phyloP scores from a whole-genome alignment of 2,797 vertebrate species.

The Australoheros facetus region DNA sequence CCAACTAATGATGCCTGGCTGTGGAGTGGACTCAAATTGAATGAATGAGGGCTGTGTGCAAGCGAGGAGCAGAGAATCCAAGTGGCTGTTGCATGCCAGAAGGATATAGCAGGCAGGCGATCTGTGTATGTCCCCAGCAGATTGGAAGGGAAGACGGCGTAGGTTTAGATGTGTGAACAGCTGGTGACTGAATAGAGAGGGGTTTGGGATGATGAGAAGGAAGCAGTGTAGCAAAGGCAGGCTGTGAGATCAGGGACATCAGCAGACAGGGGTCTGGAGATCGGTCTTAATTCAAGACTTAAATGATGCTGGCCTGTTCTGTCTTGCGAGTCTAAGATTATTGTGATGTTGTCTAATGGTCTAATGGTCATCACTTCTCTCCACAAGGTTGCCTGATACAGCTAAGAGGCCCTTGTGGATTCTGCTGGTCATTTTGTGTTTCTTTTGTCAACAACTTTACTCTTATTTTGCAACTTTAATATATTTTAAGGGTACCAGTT shows the following conservation, averaged over 20 bases:
- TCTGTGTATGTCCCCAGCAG: constrained; percentile 34
- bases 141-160: constrained; percentile 29
- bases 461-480: not conserved
- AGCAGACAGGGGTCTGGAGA: not conserved
- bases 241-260: constrained; percentile 16
- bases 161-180: constrained; percentile 56
- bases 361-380: not conserved
- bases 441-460: not conserved
- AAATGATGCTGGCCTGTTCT: not conserved
- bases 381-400: not conserved
- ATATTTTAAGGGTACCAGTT: not conserved
- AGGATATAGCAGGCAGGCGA: constrained; percentile 34
- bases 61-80: constrained; percentile 27
- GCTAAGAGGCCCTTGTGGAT: not conserved
- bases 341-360: not conserved
- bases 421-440: not conserved
- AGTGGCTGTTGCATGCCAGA: constrained; percentile 33
- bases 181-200: constrained; percentile 45
- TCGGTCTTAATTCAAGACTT: not conserved
- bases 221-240: constrained; percentile 1
- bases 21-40: constrained; percentile 42
- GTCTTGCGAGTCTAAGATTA: not conserved
- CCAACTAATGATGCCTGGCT: constrained; percentile 43
- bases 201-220: constrained; percentile 9
- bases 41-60: constrained; percentile 42